phyloP scores from a whole-genome alignment of 1,140 invertebrate genomes.

The Drosophila teissieri region DNA sequence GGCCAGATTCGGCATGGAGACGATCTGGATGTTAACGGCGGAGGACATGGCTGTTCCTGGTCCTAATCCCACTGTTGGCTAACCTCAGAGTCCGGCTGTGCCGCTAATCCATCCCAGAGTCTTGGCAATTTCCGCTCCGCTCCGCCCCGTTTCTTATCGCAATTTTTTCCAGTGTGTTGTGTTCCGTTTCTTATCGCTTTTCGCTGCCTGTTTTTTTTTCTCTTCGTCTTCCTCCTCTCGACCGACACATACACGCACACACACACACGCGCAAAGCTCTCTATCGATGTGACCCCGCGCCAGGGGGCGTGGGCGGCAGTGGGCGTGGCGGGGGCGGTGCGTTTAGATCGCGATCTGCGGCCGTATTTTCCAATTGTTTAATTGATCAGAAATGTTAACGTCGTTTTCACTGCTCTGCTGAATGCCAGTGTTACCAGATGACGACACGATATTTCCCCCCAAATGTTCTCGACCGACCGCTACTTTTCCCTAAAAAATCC shows the following conservation, averaged over 20 bases:
- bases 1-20: constrained; percentile 89
- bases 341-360: constrained; percentile 16
- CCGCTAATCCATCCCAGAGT: constrained; percentile 34
- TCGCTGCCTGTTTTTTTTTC: constrained; percentile 41
- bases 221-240: constrained; percentile 6
- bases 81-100: background rate
- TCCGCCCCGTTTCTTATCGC: background rate
- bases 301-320: constrained; percentile 20
- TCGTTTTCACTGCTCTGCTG: constrained; percentile 23
- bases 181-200: constrained; percentile 41
- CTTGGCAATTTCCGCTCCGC: constrained; percentile 15
- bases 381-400: constrained; percentile 40
- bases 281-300: constrained; percentile 12
- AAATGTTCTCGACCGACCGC: too few species aligned
- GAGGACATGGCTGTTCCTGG: constrained; percentile 56
- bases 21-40: constrained; percentile 88
- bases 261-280: constrained; percentile 6
- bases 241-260: constrained; percentile 2
- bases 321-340: constrained; percentile 9
- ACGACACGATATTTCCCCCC: too few species aligned
- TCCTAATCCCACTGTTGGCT: constrained; percentile 8
- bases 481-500: too few species aligned
- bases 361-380: constrained; percentile 38
- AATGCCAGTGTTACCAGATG: constrained; percentile 10
- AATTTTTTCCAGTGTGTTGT: constrained; percentile 32